phyloP scores from a whole-genome alignment of 2,888 invertebrate species.

The Micoletzkya japonica region DNA sequence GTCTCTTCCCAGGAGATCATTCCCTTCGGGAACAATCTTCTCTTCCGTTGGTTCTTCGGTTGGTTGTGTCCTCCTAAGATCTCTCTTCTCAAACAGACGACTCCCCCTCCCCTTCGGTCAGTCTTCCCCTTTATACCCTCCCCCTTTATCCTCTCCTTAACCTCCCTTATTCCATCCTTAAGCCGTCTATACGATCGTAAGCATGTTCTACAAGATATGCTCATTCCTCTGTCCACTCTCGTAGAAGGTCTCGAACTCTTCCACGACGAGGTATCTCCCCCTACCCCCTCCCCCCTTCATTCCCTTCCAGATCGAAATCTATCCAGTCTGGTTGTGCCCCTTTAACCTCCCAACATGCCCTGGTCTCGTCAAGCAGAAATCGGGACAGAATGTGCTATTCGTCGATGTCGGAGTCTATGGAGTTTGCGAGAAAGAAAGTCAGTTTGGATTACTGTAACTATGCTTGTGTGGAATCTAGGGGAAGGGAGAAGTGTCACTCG shows the following conservation, averaged over 20 bases:
- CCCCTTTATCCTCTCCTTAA: conserved; percentile 19
- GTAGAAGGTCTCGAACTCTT: conserved; percentile 73
- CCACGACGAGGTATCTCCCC: conserved; percentile 71
- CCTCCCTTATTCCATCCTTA: neutral
- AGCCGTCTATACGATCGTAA: conserved; percentile 76
- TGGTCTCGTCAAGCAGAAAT: conserved; percentile 74
- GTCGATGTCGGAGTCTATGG: conserved; percentile 84
- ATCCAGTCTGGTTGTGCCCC: conserved; percentile 83
- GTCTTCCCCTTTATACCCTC: neutral
- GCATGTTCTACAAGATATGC: conserved; percentile 81
- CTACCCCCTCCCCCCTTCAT: neutral
- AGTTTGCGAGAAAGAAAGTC: conserved; percentile 68
- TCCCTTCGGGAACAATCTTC: conserved; percentile 78
- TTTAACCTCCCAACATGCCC: conserved; percentile 74
- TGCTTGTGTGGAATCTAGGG: no score
- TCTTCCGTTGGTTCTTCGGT: conserved; percentile 77
- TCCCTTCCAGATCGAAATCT: conserved; percentile 66
- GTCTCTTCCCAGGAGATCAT: conserved; percentile 74
- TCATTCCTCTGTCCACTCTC: conserved; percentile 75
- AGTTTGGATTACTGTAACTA: no score
- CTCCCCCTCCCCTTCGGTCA: conserved; percentile 36
- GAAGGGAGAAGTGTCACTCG: no score
- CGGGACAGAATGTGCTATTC: conserved; percentile 72
- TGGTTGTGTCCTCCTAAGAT: conserved; percentile 85
- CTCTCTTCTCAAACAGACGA: conserved; percentile 73